These are phyloP conservation scores for Periophthalmus magnuspinnatus DNA, from an alignment of 2,797 vertebrate genomes.

Conservation along the genomic window DNA sequence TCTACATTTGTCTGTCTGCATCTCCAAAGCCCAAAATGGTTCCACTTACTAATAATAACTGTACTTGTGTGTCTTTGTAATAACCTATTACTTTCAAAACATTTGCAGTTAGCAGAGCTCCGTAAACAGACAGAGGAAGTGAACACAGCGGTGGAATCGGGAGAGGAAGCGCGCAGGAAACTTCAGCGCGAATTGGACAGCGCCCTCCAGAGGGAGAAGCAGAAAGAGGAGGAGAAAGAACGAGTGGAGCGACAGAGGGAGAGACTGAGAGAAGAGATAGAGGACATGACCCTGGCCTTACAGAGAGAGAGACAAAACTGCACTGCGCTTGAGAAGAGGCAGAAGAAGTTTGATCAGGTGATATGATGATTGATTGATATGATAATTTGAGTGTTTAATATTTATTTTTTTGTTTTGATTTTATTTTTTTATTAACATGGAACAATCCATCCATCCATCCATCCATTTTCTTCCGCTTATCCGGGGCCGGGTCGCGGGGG, in stretches of 20 bases:
- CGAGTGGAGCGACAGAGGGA: slow-evolving; percentile 85
- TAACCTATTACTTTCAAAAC: neutral
- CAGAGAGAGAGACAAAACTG: slow-evolving; percentile 89
- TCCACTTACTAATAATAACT: neutral
- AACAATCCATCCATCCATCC: no score
- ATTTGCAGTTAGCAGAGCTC: slow-evolving; percentile 81
- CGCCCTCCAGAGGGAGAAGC: slow-evolving; percentile 77
- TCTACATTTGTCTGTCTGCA: no score
- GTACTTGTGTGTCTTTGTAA: neutral
- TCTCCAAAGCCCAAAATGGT: no score
- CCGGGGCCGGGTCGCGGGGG: no score
- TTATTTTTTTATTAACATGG: no score
- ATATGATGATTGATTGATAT: no score
- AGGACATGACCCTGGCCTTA: slow-evolving; percentile 85
- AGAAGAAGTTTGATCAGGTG: slow-evolving; percentile 93
- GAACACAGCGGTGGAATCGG: slow-evolving; percentile 76
- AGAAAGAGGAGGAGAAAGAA: slow-evolving; percentile 83
- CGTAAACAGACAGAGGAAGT: slow-evolving; percentile 88
- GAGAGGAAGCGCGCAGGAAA: slow-evolving; percentile 85
- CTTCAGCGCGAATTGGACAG: slow-evolving; percentile 84
- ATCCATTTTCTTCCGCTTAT: no score
- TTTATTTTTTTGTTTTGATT: neutral
- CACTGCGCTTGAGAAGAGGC: slow-evolving; percentile 86
- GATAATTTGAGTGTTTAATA: neutral
- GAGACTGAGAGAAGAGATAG: slow-evolving; percentile 87